Evolutionary conservation across 2,797 vertebrate species (phyloP).

Genomic region (Megalops cyprinoides): DNA sequence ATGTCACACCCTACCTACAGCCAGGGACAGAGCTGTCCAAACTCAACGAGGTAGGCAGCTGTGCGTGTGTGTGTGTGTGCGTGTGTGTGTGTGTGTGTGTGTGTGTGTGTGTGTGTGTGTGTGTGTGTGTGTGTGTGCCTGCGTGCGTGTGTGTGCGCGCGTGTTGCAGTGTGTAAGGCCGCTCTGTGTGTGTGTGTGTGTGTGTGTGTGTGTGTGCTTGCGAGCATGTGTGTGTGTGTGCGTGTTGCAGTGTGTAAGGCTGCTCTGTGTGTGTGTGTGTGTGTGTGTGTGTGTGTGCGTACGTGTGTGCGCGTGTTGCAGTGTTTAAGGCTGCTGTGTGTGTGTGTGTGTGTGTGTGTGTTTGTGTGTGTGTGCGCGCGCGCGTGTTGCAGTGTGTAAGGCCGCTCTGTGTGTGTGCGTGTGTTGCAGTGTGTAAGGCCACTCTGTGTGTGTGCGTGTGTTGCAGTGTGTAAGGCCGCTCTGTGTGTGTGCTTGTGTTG

Average conservation of each 20-base stretch:
- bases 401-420: slow-evolving; percentile 29
- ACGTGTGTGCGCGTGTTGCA: not conserved
- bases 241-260: too few relatives aligned
- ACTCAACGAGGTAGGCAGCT: slow-evolving; percentile 84
- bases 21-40: slow-evolving; percentile 88
- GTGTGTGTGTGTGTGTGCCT: too few relatives aligned
- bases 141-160: not conserved
- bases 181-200: not conserved
- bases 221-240: too few relatives aligned
- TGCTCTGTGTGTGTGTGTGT: not conserved
- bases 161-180: not conserved
- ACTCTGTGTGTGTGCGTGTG: slow-evolving; percentile 17
- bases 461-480: slow-evolving; percentile 26
- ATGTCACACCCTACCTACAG: slow-evolving; percentile 87
- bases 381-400: slow-evolving; percentile 28
- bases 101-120: not conserved
- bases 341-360: slow-evolving; percentile 36
- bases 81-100: slow-evolving; percentile 4
- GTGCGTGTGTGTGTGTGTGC: slow-evolving; percentile 19
- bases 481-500: slow-evolving; percentile 33
- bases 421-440: slow-evolving; percentile 82
- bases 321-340: slow-evolving; percentile 32
- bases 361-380: slow-evolving; percentile 18
- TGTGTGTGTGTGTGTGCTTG: not conserved
- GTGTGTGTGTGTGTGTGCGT: not conserved